Evolutionary conservation across 2,888 invertebrate species (phyloP).

Genomic region (Hydriomena furcata): DNA sequence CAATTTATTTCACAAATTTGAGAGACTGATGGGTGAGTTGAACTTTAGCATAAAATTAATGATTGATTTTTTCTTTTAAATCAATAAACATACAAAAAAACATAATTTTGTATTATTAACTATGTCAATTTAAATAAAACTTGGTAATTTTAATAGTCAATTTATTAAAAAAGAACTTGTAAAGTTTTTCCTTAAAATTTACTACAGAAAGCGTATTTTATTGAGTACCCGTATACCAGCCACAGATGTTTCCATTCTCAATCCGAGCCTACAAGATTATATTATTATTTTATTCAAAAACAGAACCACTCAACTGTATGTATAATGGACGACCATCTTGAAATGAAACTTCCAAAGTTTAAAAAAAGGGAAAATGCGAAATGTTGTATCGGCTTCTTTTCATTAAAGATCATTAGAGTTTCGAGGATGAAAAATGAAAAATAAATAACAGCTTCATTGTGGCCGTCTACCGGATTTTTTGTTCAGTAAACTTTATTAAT

Average conservation of each 20-base stretch:
- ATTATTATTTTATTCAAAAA: conserved; percentile 44
- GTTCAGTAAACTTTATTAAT: conserved; percentile 34
- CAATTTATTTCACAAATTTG: neutral
- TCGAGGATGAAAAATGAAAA: conserved; percentile 68
- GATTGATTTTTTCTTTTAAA: no score
- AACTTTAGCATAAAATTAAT: no score
- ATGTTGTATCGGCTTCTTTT: conserved; percentile 67
- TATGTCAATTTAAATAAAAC: no score
- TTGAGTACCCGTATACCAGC: conserved; percentile 22
- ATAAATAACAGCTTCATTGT: conserved; percentile 63
- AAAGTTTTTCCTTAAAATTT: no score
- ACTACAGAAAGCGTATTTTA: no score
- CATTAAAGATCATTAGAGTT: conserved; percentile 78
- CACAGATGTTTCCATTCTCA: conserved; percentile 36
- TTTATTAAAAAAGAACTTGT: no score
- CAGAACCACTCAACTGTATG: conserved; percentile 51
- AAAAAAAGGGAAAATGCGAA: conserved; percentile 20
- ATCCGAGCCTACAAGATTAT: conserved; percentile 40
- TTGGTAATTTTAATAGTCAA: no score
- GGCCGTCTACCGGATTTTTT: conserved; percentile 43
- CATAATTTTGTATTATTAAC: no score
- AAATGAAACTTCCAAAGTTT: conserved; percentile 53
- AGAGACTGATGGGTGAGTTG: no score
- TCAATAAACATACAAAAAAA: no score
- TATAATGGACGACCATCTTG: conserved; percentile 58